phyloP scores from a whole-genome alignment of 1,140 invertebrate species.

The Pararge aegeria region DNA sequence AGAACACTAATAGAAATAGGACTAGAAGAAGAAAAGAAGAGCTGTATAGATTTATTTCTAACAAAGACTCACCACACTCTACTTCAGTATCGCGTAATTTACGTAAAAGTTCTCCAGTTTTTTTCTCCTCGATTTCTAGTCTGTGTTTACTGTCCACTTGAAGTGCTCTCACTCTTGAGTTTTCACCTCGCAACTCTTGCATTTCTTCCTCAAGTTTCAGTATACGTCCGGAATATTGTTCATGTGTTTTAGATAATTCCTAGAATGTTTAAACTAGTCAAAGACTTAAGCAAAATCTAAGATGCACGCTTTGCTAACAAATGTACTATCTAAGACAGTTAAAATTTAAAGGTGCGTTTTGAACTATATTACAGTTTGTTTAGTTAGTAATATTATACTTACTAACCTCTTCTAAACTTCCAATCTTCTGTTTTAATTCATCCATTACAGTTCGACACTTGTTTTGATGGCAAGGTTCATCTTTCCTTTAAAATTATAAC shows the following conservation, averaged over 20 bases:
- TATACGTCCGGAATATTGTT: conserved; percentile 34
- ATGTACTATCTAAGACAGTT: too few species aligned
- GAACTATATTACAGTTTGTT: too few species aligned
- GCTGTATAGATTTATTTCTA: background rate
- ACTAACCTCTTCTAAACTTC: conserved; percentile 45
- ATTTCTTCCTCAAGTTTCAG: conserved; percentile 35
- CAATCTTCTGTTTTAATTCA: conserved; percentile 53
- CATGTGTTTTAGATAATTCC: conserved; percentile 42
- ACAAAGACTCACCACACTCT: conserved; percentile 2
- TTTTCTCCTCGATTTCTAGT: background rate
- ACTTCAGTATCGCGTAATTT: conserved; percentile 16
- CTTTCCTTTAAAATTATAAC: background rate
- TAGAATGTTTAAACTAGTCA: conserved; percentile 16
- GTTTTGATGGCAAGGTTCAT: conserved; percentile 47
- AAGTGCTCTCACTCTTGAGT: conserved; percentile 16
- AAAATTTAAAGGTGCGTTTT: too few species aligned
- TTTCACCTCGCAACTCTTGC: conserved; percentile 22
- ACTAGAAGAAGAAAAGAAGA: too few species aligned
- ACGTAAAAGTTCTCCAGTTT: conserved; percentile 7
- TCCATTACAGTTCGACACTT: conserved; percentile 52
- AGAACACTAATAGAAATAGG: too few species aligned
- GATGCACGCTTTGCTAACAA: background rate
- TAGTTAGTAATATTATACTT: too few species aligned
- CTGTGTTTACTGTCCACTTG: background rate
- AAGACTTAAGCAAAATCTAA: background rate